A percentile compares a stretch with the other conserved stretches of the same genome.
phyloP scores from a whole-genome alignment of 2,113 vertebrate species.

The Danionella cerebrum region DNA sequence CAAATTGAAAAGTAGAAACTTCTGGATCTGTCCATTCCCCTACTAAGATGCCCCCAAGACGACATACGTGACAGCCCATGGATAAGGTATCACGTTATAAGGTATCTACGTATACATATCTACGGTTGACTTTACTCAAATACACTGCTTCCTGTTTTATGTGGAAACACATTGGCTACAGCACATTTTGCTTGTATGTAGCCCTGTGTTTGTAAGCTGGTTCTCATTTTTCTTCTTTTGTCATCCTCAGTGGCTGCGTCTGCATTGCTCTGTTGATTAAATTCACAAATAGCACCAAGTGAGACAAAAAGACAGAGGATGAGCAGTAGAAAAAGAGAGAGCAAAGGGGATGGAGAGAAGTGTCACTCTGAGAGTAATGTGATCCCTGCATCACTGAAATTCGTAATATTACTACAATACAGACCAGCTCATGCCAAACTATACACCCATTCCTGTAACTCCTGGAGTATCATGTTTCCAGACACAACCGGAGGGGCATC shows the following conservation, averaged over 20 bases:
- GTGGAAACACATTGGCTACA: no score
- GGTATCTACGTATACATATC: no score
- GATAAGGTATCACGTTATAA: no score
- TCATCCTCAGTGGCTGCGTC: slow-evolving; percentile 24
- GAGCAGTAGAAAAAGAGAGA: slow-evolving; percentile 4
- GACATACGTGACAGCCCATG: no score
- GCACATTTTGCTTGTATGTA: no score
- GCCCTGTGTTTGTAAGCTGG: background rate
- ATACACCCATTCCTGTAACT: background rate
- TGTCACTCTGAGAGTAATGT: no score
- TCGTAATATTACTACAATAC: background rate
- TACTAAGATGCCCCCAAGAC: no score
- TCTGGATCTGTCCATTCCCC: no score
- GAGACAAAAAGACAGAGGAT: slow-evolving; percentile 27
- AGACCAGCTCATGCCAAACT: background rate
- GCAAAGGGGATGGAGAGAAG: background rate
- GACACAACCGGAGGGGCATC: slow-evolving; percentile 26
- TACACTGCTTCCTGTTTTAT: no score
- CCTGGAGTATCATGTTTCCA: background rate
- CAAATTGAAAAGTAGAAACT: no score
- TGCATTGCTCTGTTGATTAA: slow-evolving; percentile 37
- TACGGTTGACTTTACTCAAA: no score
- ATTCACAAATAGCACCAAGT: slow-evolving; percentile 28
- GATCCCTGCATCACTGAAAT: no score
- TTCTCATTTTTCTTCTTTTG: slow-evolving; percentile 28